These are phyloP conservation scores for Bucco capensis DNA, from an alignment of 2,113 vertebrate genomes.

Conservation along the genomic window DNA sequence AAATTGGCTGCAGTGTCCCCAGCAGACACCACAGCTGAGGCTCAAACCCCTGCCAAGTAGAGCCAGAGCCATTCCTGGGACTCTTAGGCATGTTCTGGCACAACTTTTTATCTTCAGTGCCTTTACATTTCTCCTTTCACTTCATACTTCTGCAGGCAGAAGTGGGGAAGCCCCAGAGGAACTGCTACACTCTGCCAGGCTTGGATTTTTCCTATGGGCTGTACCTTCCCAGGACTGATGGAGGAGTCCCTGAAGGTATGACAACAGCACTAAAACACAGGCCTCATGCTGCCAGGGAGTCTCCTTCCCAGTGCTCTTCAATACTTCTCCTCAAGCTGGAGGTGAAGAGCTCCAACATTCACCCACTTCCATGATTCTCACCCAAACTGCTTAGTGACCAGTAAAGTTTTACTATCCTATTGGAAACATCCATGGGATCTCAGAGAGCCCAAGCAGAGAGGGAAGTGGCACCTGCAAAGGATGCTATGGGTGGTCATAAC, in stretches of 20 bases:
- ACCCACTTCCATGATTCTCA: background rate
- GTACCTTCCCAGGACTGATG: conserved; percentile 64
- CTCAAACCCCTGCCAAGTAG: background rate
- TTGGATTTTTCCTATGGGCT: conserved; percentile 76
- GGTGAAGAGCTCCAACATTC: background rate
- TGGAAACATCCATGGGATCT: background rate
- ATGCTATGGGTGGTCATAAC: background rate
- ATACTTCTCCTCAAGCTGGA: background rate
- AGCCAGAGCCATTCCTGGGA: background rate
- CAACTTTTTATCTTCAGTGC: background rate
- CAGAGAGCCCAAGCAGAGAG: background rate
- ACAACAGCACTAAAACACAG: background rate
- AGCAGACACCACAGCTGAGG: background rate
- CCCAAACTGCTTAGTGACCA: background rate
- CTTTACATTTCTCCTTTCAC: background rate
- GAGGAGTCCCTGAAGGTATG: conserved; percentile 82
- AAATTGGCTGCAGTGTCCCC: background rate
- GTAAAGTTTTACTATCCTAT: rapidly evolving
- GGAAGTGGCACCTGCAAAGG: background rate
- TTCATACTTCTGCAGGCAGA: conserved; percentile 64
- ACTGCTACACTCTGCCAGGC: conserved; percentile 74
- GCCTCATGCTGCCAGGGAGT: background rate
- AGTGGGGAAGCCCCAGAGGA: conserved; percentile 75
- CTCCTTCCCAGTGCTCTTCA: background rate
- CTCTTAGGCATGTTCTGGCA: rapidly evolving